Base-by-base conservation (phyloP, 2,888 invertebrate genomes). In the Agrilus biguttatus region DNA sequence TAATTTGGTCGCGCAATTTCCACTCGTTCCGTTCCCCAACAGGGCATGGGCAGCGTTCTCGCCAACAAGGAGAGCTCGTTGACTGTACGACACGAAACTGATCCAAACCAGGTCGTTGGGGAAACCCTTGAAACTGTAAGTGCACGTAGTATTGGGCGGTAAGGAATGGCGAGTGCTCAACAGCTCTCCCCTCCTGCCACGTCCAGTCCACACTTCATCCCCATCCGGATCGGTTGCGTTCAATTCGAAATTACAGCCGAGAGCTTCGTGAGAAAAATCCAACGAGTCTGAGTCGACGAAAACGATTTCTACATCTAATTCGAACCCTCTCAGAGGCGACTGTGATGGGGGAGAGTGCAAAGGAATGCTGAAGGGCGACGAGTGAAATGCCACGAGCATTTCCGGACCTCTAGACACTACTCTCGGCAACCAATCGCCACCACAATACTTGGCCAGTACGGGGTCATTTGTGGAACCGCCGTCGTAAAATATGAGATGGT, bases 341-440 rank as follows among this genome's bases (percentile, higher is more conserved):
- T 75, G 76, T 4, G 78, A 75, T 6, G 65, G 61, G 5, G 73
- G 73, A 7, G 74, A 73, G 42, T 82, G 80, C 41, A 85, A 67
- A 3, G 89, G 88, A 41, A 87, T 83, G 48, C 85, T 83, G 61
- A 80, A 80, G 0, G 87, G 82, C 10, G 88, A 86, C 17, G 89
- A 88, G 62, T 84, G 83, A 62, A 91, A 89, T 41, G 88, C 87
- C 7, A 91, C 84, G 40, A 89, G 72, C 83, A 91, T 86, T 57
- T 83, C 82, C 6, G 86, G 78, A 1, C 88, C 86, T 36, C 78
- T 70, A 41, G 78, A 77, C 19, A 82, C 77, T 41, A 91, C 82
- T 48, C 81, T 73, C 3, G 90, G 89, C 58, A 90, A 67, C 78
- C 81, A 80, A 61, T 85, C 86, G 3, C 89, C 88, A 12, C 90